These are phyloP conservation scores for Aromia moschata DNA, from an alignment of 2,888 invertebrate genomes.

Conservation along the genomic window DNA sequence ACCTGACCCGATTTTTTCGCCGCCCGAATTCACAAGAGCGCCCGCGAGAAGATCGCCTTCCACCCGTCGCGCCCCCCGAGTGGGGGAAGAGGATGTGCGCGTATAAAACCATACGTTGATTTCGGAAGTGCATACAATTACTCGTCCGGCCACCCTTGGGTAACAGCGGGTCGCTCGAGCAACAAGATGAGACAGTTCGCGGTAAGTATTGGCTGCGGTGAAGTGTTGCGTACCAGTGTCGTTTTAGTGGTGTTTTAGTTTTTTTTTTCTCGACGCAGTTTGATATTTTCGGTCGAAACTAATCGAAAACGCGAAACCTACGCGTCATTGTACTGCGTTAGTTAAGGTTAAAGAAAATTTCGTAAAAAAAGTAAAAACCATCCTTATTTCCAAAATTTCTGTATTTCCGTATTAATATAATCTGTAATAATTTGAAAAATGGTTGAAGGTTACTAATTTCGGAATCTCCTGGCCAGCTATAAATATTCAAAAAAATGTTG, in stretches of 20 bases:
- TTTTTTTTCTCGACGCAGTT: too few relatives aligned
- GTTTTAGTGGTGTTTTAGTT: constrained; percentile 8
- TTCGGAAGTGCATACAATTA: constrained; percentile 28
- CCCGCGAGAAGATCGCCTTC: constrained; percentile 8
- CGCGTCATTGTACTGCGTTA: too few relatives aligned
- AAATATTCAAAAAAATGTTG: too few relatives aligned
- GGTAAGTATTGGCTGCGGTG: constrained; percentile 28
- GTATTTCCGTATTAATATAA: too few relatives aligned
- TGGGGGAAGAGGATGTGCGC: constrained; percentile 23
- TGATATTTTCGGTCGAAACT: too few relatives aligned
- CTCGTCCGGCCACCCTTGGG: constrained; percentile 30
- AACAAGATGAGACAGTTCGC: constrained; percentile 25
- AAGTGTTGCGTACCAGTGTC: constrained; percentile 22
- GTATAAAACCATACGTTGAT: constrained; percentile 30
- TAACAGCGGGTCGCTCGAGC: constrained; percentile 32
- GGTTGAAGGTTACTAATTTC: too few relatives aligned
- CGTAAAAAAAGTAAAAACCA: too few relatives aligned
- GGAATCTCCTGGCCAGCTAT: too few relatives aligned
- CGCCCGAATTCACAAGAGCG: constrained; percentile 34
- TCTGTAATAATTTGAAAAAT: too few relatives aligned
- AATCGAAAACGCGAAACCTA: too few relatives aligned
- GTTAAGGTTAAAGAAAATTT: too few relatives aligned
- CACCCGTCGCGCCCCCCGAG: not conserved
- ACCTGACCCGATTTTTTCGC: constrained; percentile 41
- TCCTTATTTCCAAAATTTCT: too few relatives aligned